A percentile compares a stretch with the other conserved stretches of the same genome.
phyloP scores from a whole-genome alignment of 2,113 vertebrate genomes.

The Varanus komodoensis region DNA sequence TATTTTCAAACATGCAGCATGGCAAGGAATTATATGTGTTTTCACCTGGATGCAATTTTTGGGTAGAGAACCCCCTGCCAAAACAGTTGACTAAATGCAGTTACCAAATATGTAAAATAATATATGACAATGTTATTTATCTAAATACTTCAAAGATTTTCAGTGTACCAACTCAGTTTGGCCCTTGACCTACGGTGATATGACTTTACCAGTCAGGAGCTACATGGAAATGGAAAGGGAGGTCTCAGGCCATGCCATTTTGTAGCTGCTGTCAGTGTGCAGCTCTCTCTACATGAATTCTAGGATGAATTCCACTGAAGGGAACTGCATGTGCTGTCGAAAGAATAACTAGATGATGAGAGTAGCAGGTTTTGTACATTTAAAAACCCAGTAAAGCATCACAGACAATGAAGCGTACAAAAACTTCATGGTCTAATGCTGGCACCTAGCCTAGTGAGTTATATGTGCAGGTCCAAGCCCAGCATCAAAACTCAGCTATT shows the following conservation, averaged over 20 bases:
- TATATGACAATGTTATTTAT: background rate
- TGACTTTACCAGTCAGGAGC: background rate
- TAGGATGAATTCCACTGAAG: background rate
- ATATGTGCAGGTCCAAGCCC: background rate
- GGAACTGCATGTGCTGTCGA: background rate
- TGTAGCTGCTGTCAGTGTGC: background rate
- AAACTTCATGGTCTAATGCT: background rate
- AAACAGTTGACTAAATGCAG: background rate
- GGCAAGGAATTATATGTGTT: constrained; percentile 38
- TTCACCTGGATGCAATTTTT: constrained; percentile 49
- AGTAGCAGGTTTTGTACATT: background rate
- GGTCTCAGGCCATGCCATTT: background rate
- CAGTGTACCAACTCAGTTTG: background rate
- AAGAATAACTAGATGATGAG: background rate
- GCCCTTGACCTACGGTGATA: background rate
- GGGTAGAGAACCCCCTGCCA: background rate
- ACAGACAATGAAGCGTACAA: background rate
- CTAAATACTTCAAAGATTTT: background rate
- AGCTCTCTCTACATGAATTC: background rate
- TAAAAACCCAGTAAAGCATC: background rate
- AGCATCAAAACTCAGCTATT: background rate
- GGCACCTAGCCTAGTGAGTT: no score
- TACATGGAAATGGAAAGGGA: background rate
- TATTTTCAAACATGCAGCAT: background rate
- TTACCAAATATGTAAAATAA: background rate